phyloP scores from a whole-genome alignment of 2,888 invertebrate genomes.

The Chydorus sphaericus region DNA sequence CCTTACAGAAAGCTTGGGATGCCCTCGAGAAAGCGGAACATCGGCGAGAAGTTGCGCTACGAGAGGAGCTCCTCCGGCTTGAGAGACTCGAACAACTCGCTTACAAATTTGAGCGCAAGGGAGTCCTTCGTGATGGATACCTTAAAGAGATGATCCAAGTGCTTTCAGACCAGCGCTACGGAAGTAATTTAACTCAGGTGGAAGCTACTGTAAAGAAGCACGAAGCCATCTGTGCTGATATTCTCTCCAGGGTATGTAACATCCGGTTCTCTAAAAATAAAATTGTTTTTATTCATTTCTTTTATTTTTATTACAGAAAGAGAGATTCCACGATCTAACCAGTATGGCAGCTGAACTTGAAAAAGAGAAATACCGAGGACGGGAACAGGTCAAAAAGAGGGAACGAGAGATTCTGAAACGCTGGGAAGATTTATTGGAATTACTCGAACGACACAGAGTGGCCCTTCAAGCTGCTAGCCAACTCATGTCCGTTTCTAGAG shows the following conservation, averaged over 20 bases:
- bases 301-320: conserved; percentile 40
- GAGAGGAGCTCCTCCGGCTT: conserved; percentile 79
- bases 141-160: conserved; percentile 95
- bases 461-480: conserved; percentile 64
- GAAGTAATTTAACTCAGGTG: conserved; percentile 77
- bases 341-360: conserved; percentile 87
- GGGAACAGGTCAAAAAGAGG: conserved; percentile 54
- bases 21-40: conserved; percentile 86
- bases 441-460: conserved; percentile 67
- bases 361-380: conserved; percentile 78
- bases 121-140: conserved; percentile 84
- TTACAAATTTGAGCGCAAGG: conserved; percentile 90
- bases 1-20: conserved; percentile 91
- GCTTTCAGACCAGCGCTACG: conserved; percentile 77
- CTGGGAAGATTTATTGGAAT: conserved; percentile 70
- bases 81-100: conserved; percentile 88
- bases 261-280: background rate
- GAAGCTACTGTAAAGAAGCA: conserved; percentile 97
- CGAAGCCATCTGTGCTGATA: conserved; percentile 94
- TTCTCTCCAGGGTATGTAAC: conserved; percentile 55
- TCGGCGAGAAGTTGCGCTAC: conserved; percentile 75
- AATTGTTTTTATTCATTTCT: background rate
- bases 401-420: conserved; percentile 64
- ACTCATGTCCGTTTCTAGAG: conserved; percentile 73
- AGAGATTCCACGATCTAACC: conserved; percentile 82